Conservation (phyloP, 2,888 invertebrate genomes). For the Platerodrilus igneus region DNA sequence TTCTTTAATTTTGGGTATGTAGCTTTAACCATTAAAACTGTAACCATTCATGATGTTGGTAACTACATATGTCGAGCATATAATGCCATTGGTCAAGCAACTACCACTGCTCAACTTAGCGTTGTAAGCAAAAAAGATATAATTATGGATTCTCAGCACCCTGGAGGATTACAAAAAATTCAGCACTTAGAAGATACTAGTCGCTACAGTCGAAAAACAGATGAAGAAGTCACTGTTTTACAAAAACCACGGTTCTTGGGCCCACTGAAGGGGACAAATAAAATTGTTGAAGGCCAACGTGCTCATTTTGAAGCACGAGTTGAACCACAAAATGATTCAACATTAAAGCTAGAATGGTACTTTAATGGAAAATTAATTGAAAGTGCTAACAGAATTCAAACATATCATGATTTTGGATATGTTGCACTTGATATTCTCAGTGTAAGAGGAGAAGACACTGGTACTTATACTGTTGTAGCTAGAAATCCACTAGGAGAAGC, state of each 20-base stretch:
- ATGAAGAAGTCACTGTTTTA: constrained; percentile 69
- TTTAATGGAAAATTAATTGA: constrained; percentile 90
- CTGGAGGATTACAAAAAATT: constrained; percentile 86
- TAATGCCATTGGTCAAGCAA: constrained; percentile 81
- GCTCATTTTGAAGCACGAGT: constrained; percentile 94
- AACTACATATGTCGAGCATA: constrained; percentile 84
- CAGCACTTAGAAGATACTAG: constrained; percentile 83
- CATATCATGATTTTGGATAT: constrained; percentile 94
- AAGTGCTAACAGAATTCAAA: constrained; percentile 86
- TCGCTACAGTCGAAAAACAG: constrained; percentile 59
- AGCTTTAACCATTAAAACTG: constrained; percentile 86
- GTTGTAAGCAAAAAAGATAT: constrained; percentile 83
- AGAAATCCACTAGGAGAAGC: constrained; percentile 89
- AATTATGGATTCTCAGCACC: constrained; percentile 86
- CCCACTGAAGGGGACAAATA: constrained; percentile 86
- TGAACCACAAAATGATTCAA: constrained; percentile 90
- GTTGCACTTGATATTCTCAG: constrained; percentile 92
- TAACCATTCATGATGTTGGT: constrained; percentile 86
- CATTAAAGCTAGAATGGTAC: constrained; percentile 94
- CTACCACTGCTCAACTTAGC: constrained; percentile 74
- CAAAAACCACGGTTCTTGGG: constrained; percentile 85
- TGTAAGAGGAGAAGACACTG: constrained; percentile 88
- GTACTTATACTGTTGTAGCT: constrained; percentile 89
- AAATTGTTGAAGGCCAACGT: constrained; percentile 87
- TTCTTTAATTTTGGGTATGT: constrained; percentile 95